A percentile compares a stretch with the other conserved stretches of the same genome.
These are phyloP conservation scores for Gallinago nigripennis DNA, from an alignment of 2,797 vertebrate species.

Conservation along the genomic window DNA sequence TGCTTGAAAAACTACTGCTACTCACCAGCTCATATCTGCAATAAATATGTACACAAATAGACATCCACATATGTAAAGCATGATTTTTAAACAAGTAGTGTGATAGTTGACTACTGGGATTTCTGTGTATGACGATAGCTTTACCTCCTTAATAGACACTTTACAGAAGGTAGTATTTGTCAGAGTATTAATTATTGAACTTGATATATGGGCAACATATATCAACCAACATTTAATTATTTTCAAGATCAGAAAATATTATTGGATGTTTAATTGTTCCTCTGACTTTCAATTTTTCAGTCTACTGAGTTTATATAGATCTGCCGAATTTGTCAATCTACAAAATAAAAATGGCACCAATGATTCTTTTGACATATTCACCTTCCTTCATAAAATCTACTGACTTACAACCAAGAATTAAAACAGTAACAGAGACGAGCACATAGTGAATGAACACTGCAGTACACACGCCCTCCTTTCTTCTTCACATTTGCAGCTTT, in stretches of 20 bases:
- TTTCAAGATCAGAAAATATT: not conserved
- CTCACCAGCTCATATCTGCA: not conserved
- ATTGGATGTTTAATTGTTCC: not conserved
- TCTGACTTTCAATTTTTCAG: not conserved
- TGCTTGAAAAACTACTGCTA: not conserved
- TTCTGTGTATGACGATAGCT: not conserved
- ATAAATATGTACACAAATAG: not conserved
- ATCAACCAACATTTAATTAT: not conserved
- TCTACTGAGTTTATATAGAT: not conserved
- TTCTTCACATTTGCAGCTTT: not conserved
- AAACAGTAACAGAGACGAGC: not conserved
- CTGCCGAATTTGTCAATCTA: not conserved
- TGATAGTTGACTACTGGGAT: not conserved
- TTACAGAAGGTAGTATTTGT: not conserved
- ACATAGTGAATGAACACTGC: not conserved
- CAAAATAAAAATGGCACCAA: not conserved
- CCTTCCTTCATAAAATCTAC: not conserved
- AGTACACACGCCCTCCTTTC: not conserved
- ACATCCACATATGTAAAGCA: not conserved
- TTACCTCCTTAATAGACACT: not conserved
- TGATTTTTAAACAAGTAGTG: not conserved
- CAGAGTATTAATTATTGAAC: not conserved
- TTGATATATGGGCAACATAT: not conserved
- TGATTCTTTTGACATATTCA: not conserved
- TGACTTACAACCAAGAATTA: not conserved